A percentile compares a stretch with the other conserved stretches of the same genome.
Evolutionary conservation across 2,888 invertebrate species (phyloP).

Genomic region (Acleris holmiana): DNA sequence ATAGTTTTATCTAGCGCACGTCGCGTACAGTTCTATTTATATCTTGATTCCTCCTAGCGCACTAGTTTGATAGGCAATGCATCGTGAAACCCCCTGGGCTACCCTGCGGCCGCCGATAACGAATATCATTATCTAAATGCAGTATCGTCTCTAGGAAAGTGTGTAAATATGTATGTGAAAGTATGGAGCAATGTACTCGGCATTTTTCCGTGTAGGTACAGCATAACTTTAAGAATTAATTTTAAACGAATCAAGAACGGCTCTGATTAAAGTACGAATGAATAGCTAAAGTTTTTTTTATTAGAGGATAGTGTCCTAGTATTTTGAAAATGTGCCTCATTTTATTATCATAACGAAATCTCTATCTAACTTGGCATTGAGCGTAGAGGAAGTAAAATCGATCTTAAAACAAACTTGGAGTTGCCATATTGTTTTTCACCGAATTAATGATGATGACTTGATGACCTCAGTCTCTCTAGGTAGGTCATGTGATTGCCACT

Average conservation of each 20-base stretch:
- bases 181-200: no score
- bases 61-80: background rate
- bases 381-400: no score
- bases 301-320: no score
- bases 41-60: background rate
- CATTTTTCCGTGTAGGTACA: background rate
- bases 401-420: background rate
- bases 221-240: background rate
- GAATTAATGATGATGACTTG: constrained; percentile 20
- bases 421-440: background rate
- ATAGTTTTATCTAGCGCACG: background rate
- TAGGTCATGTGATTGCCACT: constrained; percentile 19
- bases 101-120: background rate
- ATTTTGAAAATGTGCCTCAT: no score
- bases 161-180: background rate
- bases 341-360: no score
- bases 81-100: background rate
- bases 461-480: constrained; percentile 17
- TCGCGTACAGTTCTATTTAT: background rate
- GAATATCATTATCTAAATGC: background rate
- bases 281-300: no score
- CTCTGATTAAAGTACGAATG: no score
- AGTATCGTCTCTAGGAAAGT: background rate
- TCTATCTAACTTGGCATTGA: no score
- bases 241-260: no score